These are phyloP conservation scores for Paraplagusia blochii DNA, from an alignment of 2,113 vertebrate species.

Conservation along the genomic window DNA sequence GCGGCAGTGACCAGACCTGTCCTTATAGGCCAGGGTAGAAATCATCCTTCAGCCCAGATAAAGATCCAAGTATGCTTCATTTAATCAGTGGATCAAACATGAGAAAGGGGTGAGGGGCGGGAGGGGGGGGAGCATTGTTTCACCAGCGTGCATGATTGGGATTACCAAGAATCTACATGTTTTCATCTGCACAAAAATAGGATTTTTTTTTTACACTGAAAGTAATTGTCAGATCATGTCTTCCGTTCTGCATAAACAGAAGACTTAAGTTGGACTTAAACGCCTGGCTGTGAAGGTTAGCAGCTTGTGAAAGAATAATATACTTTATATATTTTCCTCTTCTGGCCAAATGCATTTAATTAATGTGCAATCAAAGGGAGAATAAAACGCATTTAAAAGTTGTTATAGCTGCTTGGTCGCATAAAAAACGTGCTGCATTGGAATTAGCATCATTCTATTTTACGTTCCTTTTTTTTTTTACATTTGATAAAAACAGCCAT, in stretches of 20 bases:
- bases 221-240: not conserved
- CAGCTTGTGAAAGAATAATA: not conserved
- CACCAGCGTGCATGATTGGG: conserved; percentile 35
- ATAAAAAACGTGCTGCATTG: conserved; percentile 49
- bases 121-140: conserved; percentile 45
- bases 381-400: conserved; percentile 42
- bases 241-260: conserved; percentile 23
- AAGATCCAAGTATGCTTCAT: conserved; percentile 64
- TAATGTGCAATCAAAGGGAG: conserved; percentile 26
- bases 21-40: conserved; percentile 50
- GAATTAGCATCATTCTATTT: conserved; percentile 37
- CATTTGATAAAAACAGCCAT: conserved; percentile 47
- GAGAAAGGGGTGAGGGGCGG: too few species aligned
- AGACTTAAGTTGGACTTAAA: not conserved
- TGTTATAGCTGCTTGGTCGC: conserved; percentile 36
- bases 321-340: conserved; percentile 8
- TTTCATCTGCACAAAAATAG: conserved; percentile 18
- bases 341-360: conserved; percentile 25
- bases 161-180: conserved; percentile 37
- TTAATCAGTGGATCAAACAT: conserved; percentile 54
- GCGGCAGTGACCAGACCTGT: conserved; percentile 33
- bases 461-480: not conserved
- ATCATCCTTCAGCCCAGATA: conserved; percentile 62
- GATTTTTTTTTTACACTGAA: conserved; percentile 10
- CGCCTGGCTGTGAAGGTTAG: conserved; percentile 14